phyloP scores from a whole-genome alignment of 2,888 invertebrate species.

The Lypha dubia region DNA sequence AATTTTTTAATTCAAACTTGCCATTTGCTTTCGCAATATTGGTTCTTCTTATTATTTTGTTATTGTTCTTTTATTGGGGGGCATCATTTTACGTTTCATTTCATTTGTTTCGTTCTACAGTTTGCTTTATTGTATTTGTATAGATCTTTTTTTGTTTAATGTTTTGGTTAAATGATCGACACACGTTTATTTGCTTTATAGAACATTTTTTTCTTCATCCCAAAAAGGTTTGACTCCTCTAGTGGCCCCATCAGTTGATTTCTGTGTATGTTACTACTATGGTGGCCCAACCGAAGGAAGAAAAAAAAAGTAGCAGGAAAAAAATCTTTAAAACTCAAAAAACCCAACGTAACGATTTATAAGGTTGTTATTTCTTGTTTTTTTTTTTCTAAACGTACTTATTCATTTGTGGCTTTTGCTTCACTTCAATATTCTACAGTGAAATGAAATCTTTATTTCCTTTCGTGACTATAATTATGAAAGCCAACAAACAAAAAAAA shows the following conservation, averaged over 20 bases:
- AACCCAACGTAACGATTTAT: slow-evolving; percentile 63
- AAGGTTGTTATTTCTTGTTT: slow-evolving; percentile 43
- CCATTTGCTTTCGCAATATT: background rate
- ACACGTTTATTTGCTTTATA: slow-evolving; percentile 61
- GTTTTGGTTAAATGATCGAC: slow-evolving; percentile 67
- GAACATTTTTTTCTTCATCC: slow-evolving; percentile 23
- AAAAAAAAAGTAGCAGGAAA: slow-evolving; percentile 10
- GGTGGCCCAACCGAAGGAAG: slow-evolving; percentile 58
- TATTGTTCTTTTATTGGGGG: slow-evolving; percentile 65
- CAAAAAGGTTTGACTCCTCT: slow-evolving; percentile 57
- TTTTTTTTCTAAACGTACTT: slow-evolving; percentile 15
- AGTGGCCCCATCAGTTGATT: slow-evolving; percentile 52
- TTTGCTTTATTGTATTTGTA: background rate
- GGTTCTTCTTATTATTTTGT: slow-evolving; percentile 44
- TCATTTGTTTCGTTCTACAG: slow-evolving; percentile 1
- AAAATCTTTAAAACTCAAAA: slow-evolving; percentile 4
- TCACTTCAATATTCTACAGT: slow-evolving; percentile 56
- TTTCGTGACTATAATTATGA: slow-evolving; percentile 82
- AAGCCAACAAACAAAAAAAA: slow-evolving; percentile 34
- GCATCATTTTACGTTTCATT: slow-evolving; percentile 52
- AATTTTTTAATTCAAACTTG: background rate
- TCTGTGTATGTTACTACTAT: slow-evolving; percentile 45
- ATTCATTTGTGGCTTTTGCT: slow-evolving; percentile 52
- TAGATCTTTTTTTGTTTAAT: background rate
- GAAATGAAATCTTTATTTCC: slow-evolving; percentile 75